These are phyloP conservation scores for Psilanteris sp. DNA, from an alignment of 1,140 invertebrate genomes.

Conservation along the genomic window DNA sequence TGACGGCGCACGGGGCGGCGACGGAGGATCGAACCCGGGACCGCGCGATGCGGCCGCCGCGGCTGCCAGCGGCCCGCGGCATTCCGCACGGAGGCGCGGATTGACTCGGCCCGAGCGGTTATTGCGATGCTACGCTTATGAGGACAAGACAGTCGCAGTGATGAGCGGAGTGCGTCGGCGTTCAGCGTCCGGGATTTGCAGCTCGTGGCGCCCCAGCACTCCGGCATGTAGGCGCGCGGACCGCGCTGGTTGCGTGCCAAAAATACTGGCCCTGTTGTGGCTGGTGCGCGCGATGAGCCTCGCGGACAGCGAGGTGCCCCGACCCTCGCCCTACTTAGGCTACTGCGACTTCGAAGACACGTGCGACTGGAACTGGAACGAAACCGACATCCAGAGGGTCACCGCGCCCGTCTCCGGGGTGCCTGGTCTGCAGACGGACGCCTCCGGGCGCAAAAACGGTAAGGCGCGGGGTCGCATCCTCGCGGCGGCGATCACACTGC, in stretches of 20 bases:
- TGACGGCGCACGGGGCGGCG: neutral
- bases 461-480: too few relatives aligned
- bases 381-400: constrained; percentile 54
- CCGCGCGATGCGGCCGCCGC: neutral
- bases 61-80: neutral
- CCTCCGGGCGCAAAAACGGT: constrained; percentile 54
- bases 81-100: neutral
- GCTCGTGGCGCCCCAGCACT: constrained; percentile 7
- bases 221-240: constrained; percentile 6
- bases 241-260: constrained; percentile 8
- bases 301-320: constrained; percentile 2
- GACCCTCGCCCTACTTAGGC: constrained; percentile 55
- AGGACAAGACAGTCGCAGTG: constrained; percentile 30
- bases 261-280: constrained; percentile 28
- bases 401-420: constrained; percentile 11
- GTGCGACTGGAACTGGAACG: constrained; percentile 71
- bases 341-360: constrained; percentile 70
- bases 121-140: constrained; percentile 12
- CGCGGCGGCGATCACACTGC: too few relatives aligned
- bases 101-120: neutral
- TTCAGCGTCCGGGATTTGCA: constrained; percentile 6
- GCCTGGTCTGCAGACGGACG: constrained; percentile 58
- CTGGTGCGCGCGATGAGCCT: constrained; percentile 10
- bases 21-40: too few relatives aligned
- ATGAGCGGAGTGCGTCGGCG: constrained; percentile 34